Evolutionary conservation across 2,797 vertebrate genomes (phyloP).

Genomic region (Crotalus adamanteus): DNA sequence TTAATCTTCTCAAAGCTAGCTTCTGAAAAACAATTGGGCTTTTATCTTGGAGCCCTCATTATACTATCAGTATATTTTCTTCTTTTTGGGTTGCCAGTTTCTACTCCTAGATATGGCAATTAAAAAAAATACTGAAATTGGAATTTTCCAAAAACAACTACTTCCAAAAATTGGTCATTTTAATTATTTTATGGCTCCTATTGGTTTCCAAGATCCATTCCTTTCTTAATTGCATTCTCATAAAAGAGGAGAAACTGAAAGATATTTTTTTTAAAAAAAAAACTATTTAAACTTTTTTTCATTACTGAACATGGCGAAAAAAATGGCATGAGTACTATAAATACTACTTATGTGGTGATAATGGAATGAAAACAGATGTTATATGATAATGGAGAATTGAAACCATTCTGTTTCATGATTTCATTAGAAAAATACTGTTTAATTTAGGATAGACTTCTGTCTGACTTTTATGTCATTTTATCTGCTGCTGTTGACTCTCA

Average conservation of each 20-base stretch:
- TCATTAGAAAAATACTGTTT: neutral
- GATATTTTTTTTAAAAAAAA: neutral
- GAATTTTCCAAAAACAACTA: neutral
- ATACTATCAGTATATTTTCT: neutral
- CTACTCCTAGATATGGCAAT: neutral
- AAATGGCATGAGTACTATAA: neutral
- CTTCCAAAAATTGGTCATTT: neutral
- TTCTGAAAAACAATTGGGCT: neutral
- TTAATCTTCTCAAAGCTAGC: neutral
- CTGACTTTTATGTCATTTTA: conserved; percentile 39
- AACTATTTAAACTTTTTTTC: neutral
- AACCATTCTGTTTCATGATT: neutral
- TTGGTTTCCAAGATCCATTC: conserved; percentile 15
- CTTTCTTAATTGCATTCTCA: rapidly evolving
- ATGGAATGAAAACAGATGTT: neutral
- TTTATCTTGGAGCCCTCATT: neutral
- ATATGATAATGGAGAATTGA: neutral
- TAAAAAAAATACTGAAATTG: neutral
- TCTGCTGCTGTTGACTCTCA: conserved; percentile 17
- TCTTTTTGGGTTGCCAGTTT: neutral
- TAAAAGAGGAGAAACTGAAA: conserved; percentile 9
- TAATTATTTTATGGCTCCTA: conserved; percentile 1
- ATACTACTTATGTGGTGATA: neutral
- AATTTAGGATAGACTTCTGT: neutral
- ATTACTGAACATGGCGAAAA: neutral